Base-by-base conservation (phyloP, 2,113 vertebrate genomes). In the Cettia cetti region DNA sequence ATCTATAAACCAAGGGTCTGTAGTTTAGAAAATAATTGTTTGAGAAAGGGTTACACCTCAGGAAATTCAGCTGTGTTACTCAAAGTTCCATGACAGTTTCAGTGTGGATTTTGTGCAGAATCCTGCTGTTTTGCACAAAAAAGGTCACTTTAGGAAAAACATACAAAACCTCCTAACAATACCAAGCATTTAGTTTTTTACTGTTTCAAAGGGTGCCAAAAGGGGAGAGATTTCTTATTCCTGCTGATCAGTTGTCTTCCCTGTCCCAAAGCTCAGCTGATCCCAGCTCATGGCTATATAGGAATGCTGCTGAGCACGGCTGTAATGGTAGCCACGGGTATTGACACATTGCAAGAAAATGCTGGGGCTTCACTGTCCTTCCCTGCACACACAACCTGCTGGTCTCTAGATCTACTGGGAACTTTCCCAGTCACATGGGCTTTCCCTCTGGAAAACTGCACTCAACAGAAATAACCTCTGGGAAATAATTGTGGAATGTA, bases 31-130 rank as follows among this genome's bases (percentile, higher is more conserved):
- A 86, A 64, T 5, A 68, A 92, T 92, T 79, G 85, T 70, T 71
- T 90, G 69, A 53, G 40, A 93, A 82, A 69, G 53, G 65, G 80
- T 71, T 71, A 75, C 72, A 79, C 92, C 93, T 89, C 80, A 94
- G 95, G 92, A 95, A 95, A 63, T 50, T 86, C 72, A 89, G 65
- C 13, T 7, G 28, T 37, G 13, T 65, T 89, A 72, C 44, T 92
- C 65, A 85, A 16, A 76, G 70, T 47, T 49, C 31, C 1, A 2
- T 28, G 35, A 7, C 14, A 9, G 26, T 50, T 47, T 30, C n/a
- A 63, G 65, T 27, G 65, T 35, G 28, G 31, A 84, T 84, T 92
- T 90, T 53, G 22, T 63, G 26, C 56, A 89, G 72, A 72, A 78
- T 86, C 83, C 72, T 59, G 23, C 79, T 85, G 59, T 24, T 93